phyloP scores from a whole-genome alignment of 2,888 invertebrate genomes.

The Andrena dorsata region DNA sequence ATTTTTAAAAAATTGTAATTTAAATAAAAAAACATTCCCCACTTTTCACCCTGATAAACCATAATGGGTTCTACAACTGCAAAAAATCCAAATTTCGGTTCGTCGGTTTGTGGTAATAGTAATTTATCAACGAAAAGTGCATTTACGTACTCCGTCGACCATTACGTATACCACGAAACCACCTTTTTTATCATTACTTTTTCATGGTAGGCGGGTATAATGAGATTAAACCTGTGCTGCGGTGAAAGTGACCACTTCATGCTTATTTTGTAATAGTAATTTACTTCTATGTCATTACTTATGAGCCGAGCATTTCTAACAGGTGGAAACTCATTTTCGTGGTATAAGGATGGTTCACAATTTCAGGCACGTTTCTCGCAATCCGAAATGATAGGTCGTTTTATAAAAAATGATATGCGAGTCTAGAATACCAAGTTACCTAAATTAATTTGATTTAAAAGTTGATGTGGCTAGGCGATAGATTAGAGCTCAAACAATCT shows the following conservation, averaged over 20 bases:
- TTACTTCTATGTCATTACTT: neutral
- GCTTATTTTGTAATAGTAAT: neutral
- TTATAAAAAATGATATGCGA: neutral
- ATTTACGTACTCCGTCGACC: neutral
- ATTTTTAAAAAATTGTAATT: no score
- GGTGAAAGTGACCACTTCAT: slow-evolving; percentile 1
- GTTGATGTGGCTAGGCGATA: neutral
- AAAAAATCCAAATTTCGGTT: neutral
- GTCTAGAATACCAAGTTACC: no score
- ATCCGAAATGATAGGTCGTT: neutral
- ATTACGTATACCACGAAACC: neutral
- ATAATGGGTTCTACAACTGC: no score
- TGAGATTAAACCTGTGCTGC: neutral
- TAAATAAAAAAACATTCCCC: no score
- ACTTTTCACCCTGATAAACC: no score
- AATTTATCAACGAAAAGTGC: neutral
- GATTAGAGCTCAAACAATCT: no score
- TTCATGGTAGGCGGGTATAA: neutral
- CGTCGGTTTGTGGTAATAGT: neutral
- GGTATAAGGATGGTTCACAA: neutral
- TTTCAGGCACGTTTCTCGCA: neutral
- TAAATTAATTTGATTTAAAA: neutral
- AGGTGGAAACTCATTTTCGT: neutral
- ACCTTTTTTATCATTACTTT: no score
- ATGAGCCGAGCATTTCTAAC: neutral